phyloP scores from a whole-genome alignment of 23 tunicate species.

The Halocynthia aurantium region DNA sequence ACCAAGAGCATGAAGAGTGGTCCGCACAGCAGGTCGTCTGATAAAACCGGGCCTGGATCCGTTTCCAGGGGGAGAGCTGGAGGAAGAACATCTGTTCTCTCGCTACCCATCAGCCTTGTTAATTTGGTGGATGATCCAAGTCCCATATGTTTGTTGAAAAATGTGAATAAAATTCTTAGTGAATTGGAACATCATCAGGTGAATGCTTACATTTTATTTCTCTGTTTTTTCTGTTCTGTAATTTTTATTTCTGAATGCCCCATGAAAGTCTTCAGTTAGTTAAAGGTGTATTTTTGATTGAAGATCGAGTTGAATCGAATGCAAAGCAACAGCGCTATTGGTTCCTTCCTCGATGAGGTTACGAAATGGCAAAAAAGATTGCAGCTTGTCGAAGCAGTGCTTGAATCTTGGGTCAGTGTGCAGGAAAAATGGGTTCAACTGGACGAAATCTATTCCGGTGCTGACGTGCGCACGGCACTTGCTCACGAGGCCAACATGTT shows the following conservation, averaged over 20 bases:
- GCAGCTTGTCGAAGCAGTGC: conserved; percentile 83
- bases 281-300: neutral
- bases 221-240: too few relatives aligned
- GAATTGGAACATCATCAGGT: conserved; percentile 95
- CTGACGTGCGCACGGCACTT: conserved; percentile 82
- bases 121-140: conserved; percentile 92
- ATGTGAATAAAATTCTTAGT: conserved; percentile 67
- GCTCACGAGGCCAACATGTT: conserved; percentile 95
- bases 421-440: conserved; percentile 90
- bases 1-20: conserved; percentile 95
- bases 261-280: too few relatives aligned
- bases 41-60: conserved; percentile 91
- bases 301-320: conserved; percentile 80
- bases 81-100: conserved; percentile 84
- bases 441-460: conserved; percentile 92
- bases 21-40: conserved; percentile 71
- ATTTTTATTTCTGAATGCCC: too few relatives aligned
- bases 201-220: neutral
- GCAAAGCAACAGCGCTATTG: conserved; percentile 85
- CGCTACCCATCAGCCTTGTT: conserved; percentile 80
- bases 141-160: conserved; percentile 78
- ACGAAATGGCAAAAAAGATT: conserved; percentile 91
- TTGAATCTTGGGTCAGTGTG: conserved; percentile 79
- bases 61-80: conserved; percentile 89
- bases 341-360: conserved; percentile 93